phyloP scores from a whole-genome alignment of 2,797 vertebrate species.

The Loriculus beryllinus region DNA sequence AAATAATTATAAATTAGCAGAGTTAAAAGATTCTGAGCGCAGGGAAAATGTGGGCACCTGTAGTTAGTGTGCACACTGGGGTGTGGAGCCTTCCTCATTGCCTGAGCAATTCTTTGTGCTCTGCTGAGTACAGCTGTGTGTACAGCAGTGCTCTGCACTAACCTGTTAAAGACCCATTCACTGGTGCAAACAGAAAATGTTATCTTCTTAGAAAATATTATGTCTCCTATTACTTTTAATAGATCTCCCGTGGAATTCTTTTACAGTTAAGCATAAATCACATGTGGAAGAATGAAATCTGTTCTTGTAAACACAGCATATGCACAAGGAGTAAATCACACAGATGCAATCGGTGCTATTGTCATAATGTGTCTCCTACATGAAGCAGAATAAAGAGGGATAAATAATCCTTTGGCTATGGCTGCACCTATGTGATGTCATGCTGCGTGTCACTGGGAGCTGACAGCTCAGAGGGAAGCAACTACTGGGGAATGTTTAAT shows the following conservation, averaged over 20 bases:
- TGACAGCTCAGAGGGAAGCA: background rate
- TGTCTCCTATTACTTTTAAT: conserved; percentile 60
- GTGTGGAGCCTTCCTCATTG: background rate
- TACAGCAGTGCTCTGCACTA: background rate
- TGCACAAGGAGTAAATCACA: conserved; percentile 58
- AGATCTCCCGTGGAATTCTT: conserved; percentile 57
- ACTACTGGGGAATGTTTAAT: background rate
- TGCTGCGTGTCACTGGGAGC: background rate
- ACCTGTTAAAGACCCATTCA: conserved; percentile 30
- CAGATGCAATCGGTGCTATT: conserved; percentile 22
- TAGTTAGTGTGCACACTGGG: background rate
- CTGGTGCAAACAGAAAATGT: conserved; percentile 55
- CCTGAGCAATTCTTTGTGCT: background rate
- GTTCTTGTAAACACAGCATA: conserved; percentile 54
- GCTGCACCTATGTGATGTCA: conserved; percentile 1
- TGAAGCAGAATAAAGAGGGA: background rate
- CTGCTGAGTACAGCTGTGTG: conserved; percentile 17
- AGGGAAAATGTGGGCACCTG: background rate
- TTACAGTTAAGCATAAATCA: conserved; percentile 59
- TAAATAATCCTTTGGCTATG: background rate
- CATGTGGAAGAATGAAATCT: conserved; percentile 39
- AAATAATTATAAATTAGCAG: conserved; percentile 2
- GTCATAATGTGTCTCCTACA: background rate
- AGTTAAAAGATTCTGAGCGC: background rate
- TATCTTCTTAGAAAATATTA: conserved; percentile 12